A percentile compares a stretch with the other conserved stretches of the same genome.
These are phyloP conservation scores for Hydropsyche betteni DNA, from an alignment of 2,888 invertebrate species.

Conservation along the genomic window DNA sequence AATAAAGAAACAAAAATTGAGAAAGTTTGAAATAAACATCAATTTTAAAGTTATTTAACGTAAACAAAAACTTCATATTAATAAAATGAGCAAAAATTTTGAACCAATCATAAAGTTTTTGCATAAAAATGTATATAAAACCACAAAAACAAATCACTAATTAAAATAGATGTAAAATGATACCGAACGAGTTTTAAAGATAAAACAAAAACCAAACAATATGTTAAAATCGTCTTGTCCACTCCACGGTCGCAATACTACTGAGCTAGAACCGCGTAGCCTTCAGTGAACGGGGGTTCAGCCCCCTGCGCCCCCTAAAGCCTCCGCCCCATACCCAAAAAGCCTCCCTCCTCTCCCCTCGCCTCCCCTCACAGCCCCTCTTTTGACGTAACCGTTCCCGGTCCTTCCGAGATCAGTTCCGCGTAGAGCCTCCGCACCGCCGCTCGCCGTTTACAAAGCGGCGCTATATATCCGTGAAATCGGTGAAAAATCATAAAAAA, in stretches of 20 bases:
- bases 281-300: conserved; percentile 58
- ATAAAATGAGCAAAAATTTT: no score
- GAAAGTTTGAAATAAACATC: no score
- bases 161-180: not conserved
- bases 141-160: not conserved
- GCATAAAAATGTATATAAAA: no score
- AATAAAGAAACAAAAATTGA: no score
- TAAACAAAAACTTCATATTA: no score
- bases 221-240: not conserved
- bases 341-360: conserved; percentile 55
- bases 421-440: conserved; percentile 65
- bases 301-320: conserved; percentile 51
- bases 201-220: no score
- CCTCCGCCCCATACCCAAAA: conserved; percentile 18
- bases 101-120: no score
- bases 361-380: conserved; percentile 34
- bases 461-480: not conserved
- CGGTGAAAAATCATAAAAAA: conserved; percentile 5
- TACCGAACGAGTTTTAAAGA: not conserved
- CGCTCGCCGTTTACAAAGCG: conserved; percentile 58
- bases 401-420: conserved; percentile 56
- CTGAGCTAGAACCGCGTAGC: conserved; percentile 54
- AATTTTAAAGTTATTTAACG: no score
- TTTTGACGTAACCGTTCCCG: conserved; percentile 65
- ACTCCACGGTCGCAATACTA: conserved; percentile 23